Percentiles rank a stretch among this genome's conserved stretches.
phyloP scores from a whole-genome alignment of 2,113 vertebrate genomes.

The Microcebus tavaratra region DNA sequence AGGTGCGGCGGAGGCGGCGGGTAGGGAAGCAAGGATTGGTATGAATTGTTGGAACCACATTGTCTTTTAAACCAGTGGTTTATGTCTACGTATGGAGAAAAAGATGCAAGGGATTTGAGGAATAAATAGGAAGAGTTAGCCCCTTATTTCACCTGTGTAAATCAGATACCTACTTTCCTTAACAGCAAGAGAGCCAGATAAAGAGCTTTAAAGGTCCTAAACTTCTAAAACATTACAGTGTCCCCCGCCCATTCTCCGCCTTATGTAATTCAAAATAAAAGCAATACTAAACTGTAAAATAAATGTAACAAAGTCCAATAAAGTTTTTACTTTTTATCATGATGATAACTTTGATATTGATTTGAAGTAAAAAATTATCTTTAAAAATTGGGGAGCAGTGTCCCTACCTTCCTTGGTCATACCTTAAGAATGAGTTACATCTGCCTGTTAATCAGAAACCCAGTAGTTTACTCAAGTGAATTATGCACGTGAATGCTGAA shows the following conservation, averaged over 20 bases:
- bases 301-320: slow-evolving; percentile 59
- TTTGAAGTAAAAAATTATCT: slow-evolving; percentile 38
- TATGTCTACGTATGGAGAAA: background rate
- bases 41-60: background rate
- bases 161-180: background rate
- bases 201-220: background rate
- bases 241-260: background rate
- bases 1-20: background rate
- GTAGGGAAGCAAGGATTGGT: background rate
- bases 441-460: background rate
- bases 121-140: background rate
- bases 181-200: background rate
- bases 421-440: background rate
- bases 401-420: background rate
- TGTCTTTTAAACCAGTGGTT: background rate
- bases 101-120: background rate
- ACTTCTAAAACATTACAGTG: background rate
- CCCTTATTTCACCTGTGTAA: background rate
- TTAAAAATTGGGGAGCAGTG: background rate
- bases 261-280: slow-evolving; percentile 44
- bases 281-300: slow-evolving; percentile 49
- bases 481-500: background rate
- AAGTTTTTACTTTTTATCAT: slow-evolving; percentile 44
- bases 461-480: background rate
- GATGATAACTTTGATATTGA: slow-evolving; percentile 47